Base-by-base conservation (phyloP, 37 sponge, comb jelly and placozoan species). In the Beroe forskalii region DNA sequence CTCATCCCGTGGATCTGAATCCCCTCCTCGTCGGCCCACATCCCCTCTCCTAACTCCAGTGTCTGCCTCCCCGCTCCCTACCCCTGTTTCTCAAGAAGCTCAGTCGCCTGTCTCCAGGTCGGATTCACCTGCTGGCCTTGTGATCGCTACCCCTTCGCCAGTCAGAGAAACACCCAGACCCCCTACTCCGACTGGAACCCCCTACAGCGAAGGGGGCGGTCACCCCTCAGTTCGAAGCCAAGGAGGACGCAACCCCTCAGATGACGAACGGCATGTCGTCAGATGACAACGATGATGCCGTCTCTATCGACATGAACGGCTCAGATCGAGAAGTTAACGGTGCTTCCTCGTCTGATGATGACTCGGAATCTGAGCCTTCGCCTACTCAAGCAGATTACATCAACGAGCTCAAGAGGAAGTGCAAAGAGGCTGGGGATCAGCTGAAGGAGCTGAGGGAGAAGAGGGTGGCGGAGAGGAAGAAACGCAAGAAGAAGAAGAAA, bases 131-230 rank as follows among this genome's bases (percentile, higher is more conserved):
- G 55, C 6, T 17, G 55, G 55, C 12, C 55, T 48, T 48, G 55
- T 48, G 55, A 48, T 48, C 6, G 55, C 55, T 12, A 48, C 12
- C 12, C 55, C 55, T 48, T 48, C 55, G 12, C 6, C 55, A 17
- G 12, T 48, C 55, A 48, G 55, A 44, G 37, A 33, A 1, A 72
- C 40, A 36, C 75, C 75, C 30, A 33, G 30, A 72, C n/a, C 40
- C 37, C 9, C 40, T 33, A 33, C 31, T 39, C 30, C 75, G 39
- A 8, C 28, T 48, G n/a, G 40, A 19, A 4, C 40, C 86, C 40
- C 86, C 86, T 25, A 80, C 86, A 33, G 86, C 86, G 4, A 80
- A 40, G 40, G 86, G 86, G 30, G 86, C 48, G 27, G 86, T 27
- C 30, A 80, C 86, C 24, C 86, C 86, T 27, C 86, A 80, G 86